A percentile compares a stretch with the other conserved stretches of the same genome.
phyloP scores from a whole-genome alignment of 2,113 vertebrate genomes.

The Gallinago media region DNA sequence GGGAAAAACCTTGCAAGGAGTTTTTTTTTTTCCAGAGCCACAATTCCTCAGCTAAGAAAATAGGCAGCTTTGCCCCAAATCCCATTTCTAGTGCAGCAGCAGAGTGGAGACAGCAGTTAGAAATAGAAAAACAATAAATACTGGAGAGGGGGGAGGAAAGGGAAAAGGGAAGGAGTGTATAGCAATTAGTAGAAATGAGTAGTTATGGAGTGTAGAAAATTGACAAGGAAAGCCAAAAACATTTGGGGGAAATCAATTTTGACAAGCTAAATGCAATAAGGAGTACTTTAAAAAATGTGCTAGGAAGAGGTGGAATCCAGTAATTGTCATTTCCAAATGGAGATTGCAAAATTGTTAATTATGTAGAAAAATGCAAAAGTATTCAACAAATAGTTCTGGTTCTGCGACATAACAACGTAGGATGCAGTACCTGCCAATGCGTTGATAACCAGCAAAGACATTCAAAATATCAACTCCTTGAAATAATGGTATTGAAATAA shows the following conservation, averaged over 20 bases:
- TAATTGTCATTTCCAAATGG: background rate
- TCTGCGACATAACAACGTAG: background rate
- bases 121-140: background rate
- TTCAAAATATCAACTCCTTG: background rate
- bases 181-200: slow-evolving; percentile 35
- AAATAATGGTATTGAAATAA: background rate
- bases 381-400: background rate
- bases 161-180: background rate
- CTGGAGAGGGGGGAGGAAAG: background rate
- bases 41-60: background rate
- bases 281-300: background rate
- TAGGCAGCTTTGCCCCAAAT: background rate
- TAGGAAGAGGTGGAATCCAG: background rate
- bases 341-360: slow-evolving; percentile 32
- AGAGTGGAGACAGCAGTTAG: background rate
- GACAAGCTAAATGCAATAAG: slow-evolving; percentile 16
- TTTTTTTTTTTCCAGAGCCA: background rate
- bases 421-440: background rate
- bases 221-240: slow-evolving; percentile 26
- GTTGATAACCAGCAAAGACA: background rate
- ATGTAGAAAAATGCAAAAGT: slow-evolving; percentile 26
- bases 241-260: slow-evolving; percentile 45
- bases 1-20: background rate
- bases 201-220: background rate
- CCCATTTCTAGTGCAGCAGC: background rate